Conservation (phyloP, 2,113 vertebrate genomes). For the Pachycephala philippinensis region DNA sequence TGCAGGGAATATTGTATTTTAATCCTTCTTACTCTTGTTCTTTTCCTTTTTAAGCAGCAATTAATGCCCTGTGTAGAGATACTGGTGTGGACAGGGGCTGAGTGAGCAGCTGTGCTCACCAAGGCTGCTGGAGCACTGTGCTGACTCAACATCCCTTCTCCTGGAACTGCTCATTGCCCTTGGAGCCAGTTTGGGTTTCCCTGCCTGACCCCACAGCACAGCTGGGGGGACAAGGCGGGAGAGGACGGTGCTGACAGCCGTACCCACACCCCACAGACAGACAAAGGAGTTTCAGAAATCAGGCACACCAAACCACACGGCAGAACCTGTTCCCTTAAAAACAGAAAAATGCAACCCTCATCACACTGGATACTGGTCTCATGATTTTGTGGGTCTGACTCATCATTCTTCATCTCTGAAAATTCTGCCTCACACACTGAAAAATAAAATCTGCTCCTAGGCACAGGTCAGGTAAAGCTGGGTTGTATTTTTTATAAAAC, state of each 20-base stretch:
- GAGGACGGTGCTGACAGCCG: fast-evolving
- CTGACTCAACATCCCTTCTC: background rate
- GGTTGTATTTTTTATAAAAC: background rate
- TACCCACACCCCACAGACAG: background rate
- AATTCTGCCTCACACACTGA: background rate
- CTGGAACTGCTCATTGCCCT: background rate
- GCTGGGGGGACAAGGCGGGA: background rate
- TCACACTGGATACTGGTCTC: background rate
- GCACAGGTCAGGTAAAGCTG: background rate
- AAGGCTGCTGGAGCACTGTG: background rate
- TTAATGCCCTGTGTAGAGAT: background rate
- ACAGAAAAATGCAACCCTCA: background rate
- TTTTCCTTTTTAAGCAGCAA: background rate
- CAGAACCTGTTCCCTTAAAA: conserved; percentile 6
- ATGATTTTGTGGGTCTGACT: conserved; percentile 5
- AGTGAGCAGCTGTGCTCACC: background rate
- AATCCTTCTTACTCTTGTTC: background rate
- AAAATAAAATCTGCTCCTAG: conserved; percentile 15
- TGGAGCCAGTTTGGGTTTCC: background rate
- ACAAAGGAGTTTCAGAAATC: background rate
- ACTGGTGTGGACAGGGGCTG: background rate
- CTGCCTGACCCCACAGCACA: background rate
- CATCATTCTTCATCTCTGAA: background rate
- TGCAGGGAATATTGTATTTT: background rate
- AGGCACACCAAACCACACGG: background rate